phyloP scores from a whole-genome alignment of 2,888 invertebrate genomes.

The Siphlonurus alternatus region DNA sequence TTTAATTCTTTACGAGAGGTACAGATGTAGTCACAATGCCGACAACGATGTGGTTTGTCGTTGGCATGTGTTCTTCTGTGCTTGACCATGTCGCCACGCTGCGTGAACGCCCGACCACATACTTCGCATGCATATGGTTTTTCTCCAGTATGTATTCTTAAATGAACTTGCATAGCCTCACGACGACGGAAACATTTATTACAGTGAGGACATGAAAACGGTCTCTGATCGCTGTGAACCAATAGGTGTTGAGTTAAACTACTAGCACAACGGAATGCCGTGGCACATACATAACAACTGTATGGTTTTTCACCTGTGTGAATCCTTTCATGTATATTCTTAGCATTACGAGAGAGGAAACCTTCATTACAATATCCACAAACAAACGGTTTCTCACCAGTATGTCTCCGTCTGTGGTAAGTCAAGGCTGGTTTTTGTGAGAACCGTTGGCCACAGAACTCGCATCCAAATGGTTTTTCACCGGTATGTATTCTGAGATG shows the following conservation, averaged over 20 bases:
- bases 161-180: conserved; percentile 20
- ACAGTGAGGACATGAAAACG: conserved; percentile 20
- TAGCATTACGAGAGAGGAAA: conserved; percentile 26
- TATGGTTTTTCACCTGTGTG: conserved; percentile 26
- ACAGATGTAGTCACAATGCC: neutral
- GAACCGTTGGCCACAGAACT: conserved; percentile 20
- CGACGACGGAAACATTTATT: conserved; percentile 20
- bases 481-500: conserved; percentile 20
- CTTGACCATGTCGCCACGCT: conserved; percentile 23
- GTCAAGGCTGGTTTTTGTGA: conserved; percentile 20
- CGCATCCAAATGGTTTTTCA: conserved; percentile 15
- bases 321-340: conserved; percentile 25
- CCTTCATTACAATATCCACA: conserved; percentile 28
- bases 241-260: conserved; percentile 23
- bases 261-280: conserved; percentile 23
- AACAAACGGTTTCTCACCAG: conserved; percentile 25
- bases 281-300: conserved; percentile 18
- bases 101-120: conserved; percentile 21
- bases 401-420: conserved; percentile 28
- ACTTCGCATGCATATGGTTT: conserved; percentile 21
- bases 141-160: conserved; percentile 22
- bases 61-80: conserved; percentile 20
- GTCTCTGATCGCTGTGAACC: conserved; percentile 19
- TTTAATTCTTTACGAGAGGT: neutral
- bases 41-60: neutral